Conservation (phyloP, 1,140 invertebrate genomes). For the Drosophila tani region DNA sequence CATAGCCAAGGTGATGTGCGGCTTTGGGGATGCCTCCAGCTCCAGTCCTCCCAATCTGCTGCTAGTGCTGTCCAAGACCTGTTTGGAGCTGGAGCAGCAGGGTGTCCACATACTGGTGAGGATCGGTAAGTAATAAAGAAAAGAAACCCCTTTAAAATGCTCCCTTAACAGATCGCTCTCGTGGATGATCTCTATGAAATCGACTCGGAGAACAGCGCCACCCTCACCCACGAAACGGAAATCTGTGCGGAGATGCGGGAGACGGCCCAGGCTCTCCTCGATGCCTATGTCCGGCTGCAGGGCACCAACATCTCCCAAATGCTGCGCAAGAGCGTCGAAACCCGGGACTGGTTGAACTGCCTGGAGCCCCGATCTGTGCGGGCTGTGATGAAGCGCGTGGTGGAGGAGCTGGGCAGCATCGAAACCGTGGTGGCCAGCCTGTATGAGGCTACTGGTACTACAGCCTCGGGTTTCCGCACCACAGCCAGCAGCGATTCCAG, state of each 20-base stretch:
- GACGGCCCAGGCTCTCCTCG: constrained; percentile 91
- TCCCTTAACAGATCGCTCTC: constrained; percentile 55
- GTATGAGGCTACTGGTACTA: constrained; percentile 68
- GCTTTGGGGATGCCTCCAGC: constrained; percentile 86
- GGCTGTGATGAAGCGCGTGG: constrained; percentile 97
- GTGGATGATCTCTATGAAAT: constrained; percentile 90
- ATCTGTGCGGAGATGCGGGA: constrained; percentile 89
- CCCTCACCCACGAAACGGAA: constrained; percentile 87
- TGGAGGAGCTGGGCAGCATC: constrained; percentile 88
- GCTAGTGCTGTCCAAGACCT: constrained; percentile 96
- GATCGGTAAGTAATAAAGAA: too few species aligned
- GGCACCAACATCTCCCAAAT: constrained; percentile 93
- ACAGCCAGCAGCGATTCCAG: constrained; percentile 97
- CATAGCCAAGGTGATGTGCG: constrained; percentile 77
- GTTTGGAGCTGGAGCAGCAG: constrained; percentile 94
- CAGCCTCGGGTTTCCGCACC: constrained; percentile 85
- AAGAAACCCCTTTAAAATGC: background rate
- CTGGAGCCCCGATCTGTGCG: constrained; percentile 96
- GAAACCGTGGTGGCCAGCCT: constrained; percentile 79
- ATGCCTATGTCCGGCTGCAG: constrained; percentile 92
- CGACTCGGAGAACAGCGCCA: constrained; percentile 86
- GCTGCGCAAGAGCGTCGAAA: constrained; percentile 97
- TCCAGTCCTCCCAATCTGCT: constrained; percentile 92
- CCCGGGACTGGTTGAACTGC: constrained; percentile 96
- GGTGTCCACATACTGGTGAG: constrained; percentile 87